phyloP scores from a whole-genome alignment of 2,797 vertebrate species.

The Hozukius guyotensis region DNA sequence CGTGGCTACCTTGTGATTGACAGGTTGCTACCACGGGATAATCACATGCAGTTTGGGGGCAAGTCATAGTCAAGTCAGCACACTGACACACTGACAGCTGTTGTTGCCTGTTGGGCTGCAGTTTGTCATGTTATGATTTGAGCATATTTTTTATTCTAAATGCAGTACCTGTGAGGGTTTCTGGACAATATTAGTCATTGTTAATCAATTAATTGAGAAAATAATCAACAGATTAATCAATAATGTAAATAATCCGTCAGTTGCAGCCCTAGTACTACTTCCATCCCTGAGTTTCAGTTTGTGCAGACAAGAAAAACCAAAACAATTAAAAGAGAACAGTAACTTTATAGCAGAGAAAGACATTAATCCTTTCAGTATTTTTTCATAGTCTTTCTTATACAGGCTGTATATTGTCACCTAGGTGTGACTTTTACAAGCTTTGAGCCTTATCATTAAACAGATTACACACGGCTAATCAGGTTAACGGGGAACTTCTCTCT shows the following conservation, averaged over 20 bases:
- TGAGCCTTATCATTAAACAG: conserved; percentile 7
- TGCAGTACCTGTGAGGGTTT: too few relatives aligned
- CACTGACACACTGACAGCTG: too few relatives aligned
- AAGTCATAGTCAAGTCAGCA: too few relatives aligned
- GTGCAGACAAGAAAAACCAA: background rate
- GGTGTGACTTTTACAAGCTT: conserved; percentile 3
- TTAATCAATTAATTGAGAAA: background rate
- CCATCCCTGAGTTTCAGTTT: background rate
- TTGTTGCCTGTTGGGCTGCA: too few relatives aligned
- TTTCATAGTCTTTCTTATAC: background rate
- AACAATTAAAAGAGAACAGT: background rate
- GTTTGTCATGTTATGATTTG: too few relatives aligned
- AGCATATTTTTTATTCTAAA: too few relatives aligned
- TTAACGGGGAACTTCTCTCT: background rate
- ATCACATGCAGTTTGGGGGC: too few relatives aligned
- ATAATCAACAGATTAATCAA: background rate
- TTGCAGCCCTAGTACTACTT: background rate
- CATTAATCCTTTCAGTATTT: background rate
- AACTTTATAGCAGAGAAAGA: background rate
- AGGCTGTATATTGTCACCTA: background rate
- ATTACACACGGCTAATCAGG: background rate
- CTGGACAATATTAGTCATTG: background rate
- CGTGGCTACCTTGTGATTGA: too few relatives aligned
- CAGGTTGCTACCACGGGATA: too few relatives aligned
- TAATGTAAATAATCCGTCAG: background rate